phyloP scores from a whole-genome alignment of 2,797 vertebrate species.

The Phrynocephalus vlangalii region DNA sequence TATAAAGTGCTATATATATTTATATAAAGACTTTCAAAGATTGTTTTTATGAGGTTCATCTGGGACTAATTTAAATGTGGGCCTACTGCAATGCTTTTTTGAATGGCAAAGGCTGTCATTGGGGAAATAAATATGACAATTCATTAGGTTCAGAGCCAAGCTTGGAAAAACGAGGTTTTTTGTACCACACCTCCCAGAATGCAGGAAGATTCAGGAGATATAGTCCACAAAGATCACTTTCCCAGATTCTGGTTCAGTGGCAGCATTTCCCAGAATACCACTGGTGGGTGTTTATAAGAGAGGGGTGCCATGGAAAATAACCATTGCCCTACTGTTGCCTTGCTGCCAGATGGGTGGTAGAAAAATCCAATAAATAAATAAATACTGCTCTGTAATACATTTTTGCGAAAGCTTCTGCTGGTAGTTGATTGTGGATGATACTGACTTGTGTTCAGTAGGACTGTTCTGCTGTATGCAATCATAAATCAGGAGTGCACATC shows the following conservation, averaged over 20 bases:
- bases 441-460: neutral
- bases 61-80: neutral
- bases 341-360: no score
- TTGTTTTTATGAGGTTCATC: slow-evolving; percentile 1
- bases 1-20: no score
- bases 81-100: neutral
- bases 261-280: neutral
- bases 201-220: no score
- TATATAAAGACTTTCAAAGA: neutral
- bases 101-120: neutral
- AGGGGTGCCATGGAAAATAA: neutral
- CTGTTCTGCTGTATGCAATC: neutral
- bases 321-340: no score
- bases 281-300: neutral
- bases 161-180: no score
- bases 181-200: no score
- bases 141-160: neutral
- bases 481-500: neutral
- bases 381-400: neutral
- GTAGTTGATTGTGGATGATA: no score
- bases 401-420: no score
- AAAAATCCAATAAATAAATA: no score
- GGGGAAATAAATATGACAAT: neutral
- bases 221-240: no score
- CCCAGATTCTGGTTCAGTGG: no score